Evolutionary conservation across 2,888 invertebrate species (phyloP).

Genomic region (Campoletis raptor): DNA sequence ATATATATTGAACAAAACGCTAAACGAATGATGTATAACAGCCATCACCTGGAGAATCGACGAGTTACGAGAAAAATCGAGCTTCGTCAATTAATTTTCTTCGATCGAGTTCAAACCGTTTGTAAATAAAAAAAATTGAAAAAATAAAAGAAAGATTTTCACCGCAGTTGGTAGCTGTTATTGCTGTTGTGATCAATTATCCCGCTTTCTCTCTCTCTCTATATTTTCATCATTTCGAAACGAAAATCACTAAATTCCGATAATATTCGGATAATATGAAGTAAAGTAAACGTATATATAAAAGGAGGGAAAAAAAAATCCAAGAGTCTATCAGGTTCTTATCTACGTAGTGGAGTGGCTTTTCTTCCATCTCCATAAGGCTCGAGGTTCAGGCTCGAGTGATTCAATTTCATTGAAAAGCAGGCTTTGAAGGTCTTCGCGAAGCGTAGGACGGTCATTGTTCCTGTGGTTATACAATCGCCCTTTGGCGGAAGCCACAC

Average conservation of each 20-base stretch:
- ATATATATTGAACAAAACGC: not conserved
- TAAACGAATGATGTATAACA: slow-evolving; percentile 33
- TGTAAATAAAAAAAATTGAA: not conserved
- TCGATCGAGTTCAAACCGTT: slow-evolving; percentile 4
- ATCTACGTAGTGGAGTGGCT: slow-evolving; percentile 33
- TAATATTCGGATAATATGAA: not conserved
- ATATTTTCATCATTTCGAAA: not conserved
- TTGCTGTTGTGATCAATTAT: not conserved
- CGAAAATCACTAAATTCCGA: not conserved
- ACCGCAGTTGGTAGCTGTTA: not conserved
- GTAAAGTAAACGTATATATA: not conserved
- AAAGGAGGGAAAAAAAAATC: not conserved
- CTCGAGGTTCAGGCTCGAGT: slow-evolving; percentile 46
- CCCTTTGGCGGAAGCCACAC: slow-evolving; percentile 52
- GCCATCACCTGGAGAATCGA: not conserved
- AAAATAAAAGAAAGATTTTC: too few species aligned
- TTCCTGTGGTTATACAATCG: slow-evolving; percentile 65
- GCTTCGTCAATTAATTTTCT: slow-evolving; percentile 28
- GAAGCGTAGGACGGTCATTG: slow-evolving; percentile 41
- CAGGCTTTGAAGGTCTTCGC: slow-evolving; percentile 63
- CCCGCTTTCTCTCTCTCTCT: not conserved
- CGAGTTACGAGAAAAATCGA: slow-evolving; percentile 11
- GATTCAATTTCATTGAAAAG: slow-evolving; percentile 71
- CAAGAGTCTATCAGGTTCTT: slow-evolving; percentile 34
- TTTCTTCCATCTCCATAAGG: slow-evolving; percentile 18